These are phyloP conservation scores for Acipenser ruthenus DNA, from an alignment of 2,797 vertebrate genomes.

Conservation along the genomic window DNA sequence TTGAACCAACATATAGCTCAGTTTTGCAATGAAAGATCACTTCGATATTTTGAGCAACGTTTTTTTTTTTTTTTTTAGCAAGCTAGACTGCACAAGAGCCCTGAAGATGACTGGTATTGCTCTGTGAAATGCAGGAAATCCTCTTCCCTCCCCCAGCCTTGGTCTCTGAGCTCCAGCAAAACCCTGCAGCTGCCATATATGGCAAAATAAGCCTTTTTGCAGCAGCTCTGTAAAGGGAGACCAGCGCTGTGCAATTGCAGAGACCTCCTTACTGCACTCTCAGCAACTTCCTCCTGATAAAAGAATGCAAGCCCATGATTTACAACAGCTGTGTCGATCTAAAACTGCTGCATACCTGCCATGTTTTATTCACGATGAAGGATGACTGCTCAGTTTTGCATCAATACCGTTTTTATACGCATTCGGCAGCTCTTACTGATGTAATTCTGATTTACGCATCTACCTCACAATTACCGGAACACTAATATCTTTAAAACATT, in stretches of 20 bases:
- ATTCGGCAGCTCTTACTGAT: no score
- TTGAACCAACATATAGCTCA: no score
- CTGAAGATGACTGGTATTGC: no score
- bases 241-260: background rate
- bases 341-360: background rate
- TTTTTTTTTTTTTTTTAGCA: no score
- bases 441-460: no score
- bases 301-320: slow-evolving; percentile 20
- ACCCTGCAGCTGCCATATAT: slow-evolving; percentile 56
- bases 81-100: no score
- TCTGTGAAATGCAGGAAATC: no score
- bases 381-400: background rate
- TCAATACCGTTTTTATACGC: no score
- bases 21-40: no score
- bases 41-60: no score
- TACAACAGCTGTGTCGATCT: background rate
- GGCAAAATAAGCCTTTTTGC: slow-evolving; percentile 48
- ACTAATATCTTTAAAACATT: no score
- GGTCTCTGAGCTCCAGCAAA: slow-evolving; percentile 30
- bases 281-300: slow-evolving; percentile 29
- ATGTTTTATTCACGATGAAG: background rate
- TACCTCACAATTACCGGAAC: no score
- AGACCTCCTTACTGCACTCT: slow-evolving; percentile 14
- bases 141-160: slow-evolving; percentile 4
- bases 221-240: slow-evolving; percentile 35